Evolutionary conservation across 2,797 vertebrate species (phyloP).

Genomic region (Cirrhinus molitorella): DNA sequence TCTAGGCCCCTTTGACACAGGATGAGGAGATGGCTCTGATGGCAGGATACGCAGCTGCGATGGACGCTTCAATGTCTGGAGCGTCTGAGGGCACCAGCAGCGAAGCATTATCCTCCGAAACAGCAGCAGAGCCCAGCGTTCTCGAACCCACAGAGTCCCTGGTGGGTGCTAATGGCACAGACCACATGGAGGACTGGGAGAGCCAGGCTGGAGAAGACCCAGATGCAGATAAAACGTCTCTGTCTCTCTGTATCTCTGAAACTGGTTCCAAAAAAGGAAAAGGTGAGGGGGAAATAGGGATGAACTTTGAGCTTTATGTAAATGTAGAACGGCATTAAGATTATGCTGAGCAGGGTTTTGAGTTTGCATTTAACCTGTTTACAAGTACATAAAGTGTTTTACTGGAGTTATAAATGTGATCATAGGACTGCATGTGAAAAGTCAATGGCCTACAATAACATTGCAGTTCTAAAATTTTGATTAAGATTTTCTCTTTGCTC

Average conservation of each 20-base stretch:
- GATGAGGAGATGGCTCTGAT: conserved; percentile 89
- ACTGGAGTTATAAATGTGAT: conserved; percentile 23
- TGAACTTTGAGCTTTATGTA: background rate
- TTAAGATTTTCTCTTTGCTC: too few species aligned
- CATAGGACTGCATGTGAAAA: conserved; percentile 20
- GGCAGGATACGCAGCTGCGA: conserved; percentile 90
- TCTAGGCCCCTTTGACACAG: conserved; percentile 87
- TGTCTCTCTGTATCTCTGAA: conserved; percentile 89
- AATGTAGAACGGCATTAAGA: background rate
- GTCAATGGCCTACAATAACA: background rate
- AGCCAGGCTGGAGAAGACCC: conserved; percentile 79
- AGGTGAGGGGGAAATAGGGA: conserved; percentile 77
- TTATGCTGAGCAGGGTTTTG: background rate
- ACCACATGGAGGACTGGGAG: conserved; percentile 77
- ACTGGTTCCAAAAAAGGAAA: conserved; percentile 87
- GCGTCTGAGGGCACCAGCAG: conserved; percentile 64
- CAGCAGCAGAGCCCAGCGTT: conserved; percentile 32
- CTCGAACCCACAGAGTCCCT: conserved; percentile 64
- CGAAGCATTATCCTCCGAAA: background rate
- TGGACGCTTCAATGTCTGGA: conserved; percentile 85
- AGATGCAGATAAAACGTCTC: conserved; percentile 83
- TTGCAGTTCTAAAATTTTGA: background rate
- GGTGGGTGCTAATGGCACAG: conserved; percentile 67
- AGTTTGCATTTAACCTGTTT: conserved; percentile 13
- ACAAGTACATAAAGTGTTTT: background rate